These are phyloP conservation scores for Stegastes partitus DNA, from an alignment of 2,113 vertebrate genomes.

Conservation along the genomic window DNA sequence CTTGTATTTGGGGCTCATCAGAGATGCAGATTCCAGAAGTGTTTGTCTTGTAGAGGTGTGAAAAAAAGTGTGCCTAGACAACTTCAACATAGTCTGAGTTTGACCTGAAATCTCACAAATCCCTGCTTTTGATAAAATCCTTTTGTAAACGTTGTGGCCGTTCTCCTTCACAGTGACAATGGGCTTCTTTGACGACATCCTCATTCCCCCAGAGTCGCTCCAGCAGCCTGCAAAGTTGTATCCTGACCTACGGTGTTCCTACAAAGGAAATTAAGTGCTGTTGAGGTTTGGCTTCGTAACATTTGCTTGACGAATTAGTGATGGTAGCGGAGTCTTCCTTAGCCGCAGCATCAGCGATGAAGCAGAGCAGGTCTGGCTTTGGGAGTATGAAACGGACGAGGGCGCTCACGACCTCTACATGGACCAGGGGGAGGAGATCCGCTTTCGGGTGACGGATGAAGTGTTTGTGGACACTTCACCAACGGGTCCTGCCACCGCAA, in stretches of 20 bases:
- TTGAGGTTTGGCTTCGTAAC: no score
- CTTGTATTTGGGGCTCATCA: no score
- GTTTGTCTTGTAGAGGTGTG: no score
- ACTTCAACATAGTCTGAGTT: no score
- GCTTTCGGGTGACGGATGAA: conserved; percentile 94
- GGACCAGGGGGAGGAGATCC: conserved; percentile 96
- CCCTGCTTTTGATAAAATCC: no score
- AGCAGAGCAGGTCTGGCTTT: conserved; percentile 97
- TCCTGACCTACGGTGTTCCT: conserved; percentile 78
- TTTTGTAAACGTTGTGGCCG: background rate
- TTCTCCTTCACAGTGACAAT: conserved; percentile 88
- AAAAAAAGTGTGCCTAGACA: no score
- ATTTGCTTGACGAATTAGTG: no score
- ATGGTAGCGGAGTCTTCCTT: conserved; percentile 70
- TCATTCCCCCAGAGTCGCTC: conserved; percentile 94
- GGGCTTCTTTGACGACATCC: conserved; percentile 95
- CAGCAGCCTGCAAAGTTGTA: conserved; percentile 98
- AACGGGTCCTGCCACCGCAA: conserved; percentile 87
- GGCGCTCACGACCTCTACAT: conserved; percentile 98
- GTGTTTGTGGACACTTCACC: conserved; percentile 96
- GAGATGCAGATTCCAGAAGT: no score
- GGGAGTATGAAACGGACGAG: conserved; percentile 98
- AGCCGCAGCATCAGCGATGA: conserved; percentile 89
- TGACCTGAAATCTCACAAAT: no score
- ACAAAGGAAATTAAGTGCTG: background rate